Evolutionary conservation across 2,797 vertebrate genomes (phyloP).

Genomic region (Toxotes lorentzi): DNA sequence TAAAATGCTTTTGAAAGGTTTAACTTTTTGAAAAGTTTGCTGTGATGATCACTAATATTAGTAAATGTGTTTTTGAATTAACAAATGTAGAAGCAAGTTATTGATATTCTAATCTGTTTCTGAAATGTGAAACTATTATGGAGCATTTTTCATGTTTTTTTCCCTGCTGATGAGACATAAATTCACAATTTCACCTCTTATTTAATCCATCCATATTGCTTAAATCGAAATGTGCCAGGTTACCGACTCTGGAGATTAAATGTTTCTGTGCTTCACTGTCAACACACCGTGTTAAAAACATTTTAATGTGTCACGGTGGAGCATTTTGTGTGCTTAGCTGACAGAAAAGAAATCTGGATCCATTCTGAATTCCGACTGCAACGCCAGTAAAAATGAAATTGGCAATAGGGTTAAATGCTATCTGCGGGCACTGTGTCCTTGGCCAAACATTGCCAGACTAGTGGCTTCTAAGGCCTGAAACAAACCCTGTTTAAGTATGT

Average conservation of each 20-base stretch:
- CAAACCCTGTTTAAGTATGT: conserved; percentile 1
- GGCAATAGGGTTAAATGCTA: conserved; percentile 13
- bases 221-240: conserved; percentile 5
- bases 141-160: background rate
- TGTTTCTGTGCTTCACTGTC: conserved; percentile 7
- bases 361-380: conserved; percentile 37
- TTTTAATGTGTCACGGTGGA: conserved; percentile 15
- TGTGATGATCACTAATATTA: background rate
- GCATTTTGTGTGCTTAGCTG: conserved; percentile 9
- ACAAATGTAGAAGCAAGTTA: background rate
- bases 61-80: background rate
- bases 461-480: conserved; percentile 28
- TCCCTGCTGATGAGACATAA: background rate
- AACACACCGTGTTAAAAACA: conserved; percentile 17
- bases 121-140: background rate
- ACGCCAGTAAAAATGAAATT: conserved; percentile 9
- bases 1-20: background rate
- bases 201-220: conserved; percentile 6
- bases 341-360: conserved; percentile 13
- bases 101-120: background rate
- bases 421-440: conserved; percentile 32
- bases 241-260: conserved; percentile 8
- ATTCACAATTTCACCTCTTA: background rate
- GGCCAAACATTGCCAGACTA: conserved; percentile 21
- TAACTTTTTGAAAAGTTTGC: background rate